phyloP scores from a whole-genome alignment of 2,888 invertebrate genomes.

The Cosmia trapezina region DNA sequence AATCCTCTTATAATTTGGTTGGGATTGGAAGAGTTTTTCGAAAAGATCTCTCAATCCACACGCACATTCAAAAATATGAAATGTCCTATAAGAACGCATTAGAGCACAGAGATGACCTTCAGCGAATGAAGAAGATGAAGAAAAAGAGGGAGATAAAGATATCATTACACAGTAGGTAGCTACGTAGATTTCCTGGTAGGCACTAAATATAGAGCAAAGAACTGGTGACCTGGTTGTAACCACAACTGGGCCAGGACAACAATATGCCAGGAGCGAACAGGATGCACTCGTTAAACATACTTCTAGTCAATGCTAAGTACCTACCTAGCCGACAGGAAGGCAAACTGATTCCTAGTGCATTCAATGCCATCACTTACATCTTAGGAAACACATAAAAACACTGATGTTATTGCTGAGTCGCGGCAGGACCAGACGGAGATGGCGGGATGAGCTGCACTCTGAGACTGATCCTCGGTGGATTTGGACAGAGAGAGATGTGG shows the following conservation, averaged over 20 bases:
- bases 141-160: not conserved
- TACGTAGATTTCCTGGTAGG: not conserved
- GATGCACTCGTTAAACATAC: slow-evolving; percentile 39
- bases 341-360: slow-evolving; percentile 18
- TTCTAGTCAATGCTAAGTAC: not conserved
- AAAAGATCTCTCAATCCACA: too few species aligned
- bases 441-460: not conserved
- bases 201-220: slow-evolving; percentile 35
- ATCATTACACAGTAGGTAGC: not conserved
- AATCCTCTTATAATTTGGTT: too few species aligned
- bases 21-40: too few species aligned
- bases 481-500: not conserved
- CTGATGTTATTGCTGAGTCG: not conserved
- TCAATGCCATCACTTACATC: slow-evolving; percentile 19
- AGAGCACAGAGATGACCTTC: not conserved
- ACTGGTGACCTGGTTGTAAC: slow-evolving; percentile 35
- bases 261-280: slow-evolving; percentile 17
- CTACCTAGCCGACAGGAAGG: slow-evolving; percentile 9
- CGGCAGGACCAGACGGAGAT: not conserved
- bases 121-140: slow-evolving; percentile 1
- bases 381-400: not conserved
- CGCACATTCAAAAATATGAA: too few species aligned
- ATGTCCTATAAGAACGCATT: not conserved
- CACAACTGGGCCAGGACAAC: too few species aligned
- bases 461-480: not conserved